Evolutionary conservation across 2,113 vertebrate genomes (phyloP), one percentile per base, ranked within the genome.

Genomic region (Eptesicus fuscus): DNA sequence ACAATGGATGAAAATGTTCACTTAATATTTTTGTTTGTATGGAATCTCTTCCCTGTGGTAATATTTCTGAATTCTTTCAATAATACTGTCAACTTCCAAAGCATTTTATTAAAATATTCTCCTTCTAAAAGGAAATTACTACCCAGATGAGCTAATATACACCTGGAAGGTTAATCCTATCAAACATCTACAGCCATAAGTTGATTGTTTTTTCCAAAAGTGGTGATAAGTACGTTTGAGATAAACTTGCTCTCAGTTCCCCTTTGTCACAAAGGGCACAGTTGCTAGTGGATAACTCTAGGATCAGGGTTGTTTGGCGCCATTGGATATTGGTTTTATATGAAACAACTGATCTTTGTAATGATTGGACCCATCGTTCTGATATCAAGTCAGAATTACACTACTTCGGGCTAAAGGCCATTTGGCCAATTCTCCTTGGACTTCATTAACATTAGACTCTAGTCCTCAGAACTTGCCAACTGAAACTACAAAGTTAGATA

Each of bases 11-110:
- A 83, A 61, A 53, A 44, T 7, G 1, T 4, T 73, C 9, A 4
- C 53, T 78, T 65, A 23, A 32, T 76, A 65, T 83, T 95, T 93
- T 76, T 83, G 40, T 84, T 83, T 83, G 53, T n/a, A 56, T 10
- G 79, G 83, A 88, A 63, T 76, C 8, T 76, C 12, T 76, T 84
- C 86, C 47, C 53, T 25, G 44, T 3, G 35, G 71, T 59, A 89
- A 65, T 70, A 53, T 79, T 77, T 95, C 74, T 89, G 56, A 42
- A 76, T 83, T 87, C 79, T 87, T 96, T 95, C 90, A 93, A 70
- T 69, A 94, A 56, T 13, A 86, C 79, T 49, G 23, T 44, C 76
- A 78, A 76, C 32, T 74, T 85, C 69, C 71, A 82, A 85, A 86
- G 25, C 11, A 78, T 61, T 86, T 85, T 51, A 69, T 89, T 86